Percentiles rank a stretch among this genome's conserved stretches.
phyloP scores from a whole-genome alignment of 2,113 vertebrate species.

The Camelus dromedarius region DNA sequence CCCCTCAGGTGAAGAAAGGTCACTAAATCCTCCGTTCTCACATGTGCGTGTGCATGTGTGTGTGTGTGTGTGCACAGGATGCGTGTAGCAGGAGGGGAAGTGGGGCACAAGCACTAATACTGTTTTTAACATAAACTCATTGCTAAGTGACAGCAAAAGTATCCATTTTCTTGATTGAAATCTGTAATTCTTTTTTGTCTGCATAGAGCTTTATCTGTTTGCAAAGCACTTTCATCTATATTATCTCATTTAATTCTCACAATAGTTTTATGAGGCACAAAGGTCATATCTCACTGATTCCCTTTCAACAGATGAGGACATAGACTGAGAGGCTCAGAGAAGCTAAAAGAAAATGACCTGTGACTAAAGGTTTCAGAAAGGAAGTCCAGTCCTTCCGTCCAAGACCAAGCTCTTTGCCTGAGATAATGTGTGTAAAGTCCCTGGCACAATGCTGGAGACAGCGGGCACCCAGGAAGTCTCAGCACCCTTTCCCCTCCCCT shows the following conservation, averaged over 20 bases:
- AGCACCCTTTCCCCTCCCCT: not conserved
- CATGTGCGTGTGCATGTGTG: not conserved
- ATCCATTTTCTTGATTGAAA: not conserved
- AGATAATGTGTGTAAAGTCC: not conserved
- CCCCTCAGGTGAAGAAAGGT: not conserved
- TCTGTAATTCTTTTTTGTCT: not conserved
- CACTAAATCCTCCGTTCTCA: not conserved
- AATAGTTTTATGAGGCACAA: not conserved
- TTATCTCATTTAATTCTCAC: slow-evolving; percentile 55
- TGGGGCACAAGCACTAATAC: not conserved
- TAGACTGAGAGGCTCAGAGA: not conserved
- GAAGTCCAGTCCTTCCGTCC: not conserved
- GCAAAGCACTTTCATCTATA: not conserved
- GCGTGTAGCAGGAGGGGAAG: not conserved
- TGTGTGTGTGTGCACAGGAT: not conserved
- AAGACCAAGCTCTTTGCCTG: not conserved
- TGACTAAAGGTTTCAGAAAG: slow-evolving; percentile 27
- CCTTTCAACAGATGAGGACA: slow-evolving; percentile 3
- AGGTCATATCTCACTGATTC: not conserved
- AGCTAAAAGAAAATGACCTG: not conserved
- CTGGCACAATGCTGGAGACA: not conserved
- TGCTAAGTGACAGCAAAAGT: slow-evolving; percentile 1
- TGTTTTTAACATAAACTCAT: slow-evolving; percentile 22
- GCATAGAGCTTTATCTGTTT: not conserved
- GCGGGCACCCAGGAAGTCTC: not conserved